phyloP scores from a whole-genome alignment of 2,888 invertebrate genomes.

The Cataglyphis albicans region DNA sequence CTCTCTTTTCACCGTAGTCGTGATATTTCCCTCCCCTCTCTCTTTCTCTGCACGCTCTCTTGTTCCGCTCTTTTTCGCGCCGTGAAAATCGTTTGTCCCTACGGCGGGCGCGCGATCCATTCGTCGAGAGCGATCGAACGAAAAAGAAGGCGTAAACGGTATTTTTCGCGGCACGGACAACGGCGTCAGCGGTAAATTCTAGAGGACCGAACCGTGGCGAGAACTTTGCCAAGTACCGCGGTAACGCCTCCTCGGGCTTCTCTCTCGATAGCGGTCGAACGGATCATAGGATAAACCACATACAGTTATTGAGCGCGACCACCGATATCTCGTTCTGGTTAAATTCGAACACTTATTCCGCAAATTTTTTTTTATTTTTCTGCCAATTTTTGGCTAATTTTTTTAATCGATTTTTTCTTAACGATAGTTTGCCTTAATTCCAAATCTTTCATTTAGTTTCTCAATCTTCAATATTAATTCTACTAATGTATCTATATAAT shows the following conservation, averaged over 20 bases:
- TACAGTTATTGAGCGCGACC: constrained; percentile 22
- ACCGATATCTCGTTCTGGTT: not conserved
- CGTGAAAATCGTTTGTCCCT: constrained; percentile 54
- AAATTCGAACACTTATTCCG: not conserved
- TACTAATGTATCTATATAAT: not conserved
- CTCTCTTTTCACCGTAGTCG: constrained; percentile 14
- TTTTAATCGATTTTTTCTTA: not conserved
- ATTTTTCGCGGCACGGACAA: constrained; percentile 36
- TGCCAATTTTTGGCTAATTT: not conserved
- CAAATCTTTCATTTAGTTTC: not conserved
- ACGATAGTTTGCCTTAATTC: not conserved
- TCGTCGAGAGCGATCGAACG: constrained; percentile 62
- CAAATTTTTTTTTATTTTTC: constrained; percentile 21
- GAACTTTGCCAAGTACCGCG: constrained; percentile 51
- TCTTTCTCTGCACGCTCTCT: constrained; percentile 30
- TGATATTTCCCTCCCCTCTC: constrained; percentile 11
- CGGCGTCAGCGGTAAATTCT: constrained; percentile 66
- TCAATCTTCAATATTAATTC: not conserved
- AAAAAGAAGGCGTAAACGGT: constrained; percentile 55
- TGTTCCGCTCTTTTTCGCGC: constrained; percentile 53
- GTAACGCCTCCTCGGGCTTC: constrained; percentile 48
- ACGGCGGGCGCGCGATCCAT: constrained; percentile 48
- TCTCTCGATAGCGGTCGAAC: constrained; percentile 16
- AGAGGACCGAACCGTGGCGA: constrained; percentile 49
- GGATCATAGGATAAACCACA: constrained; percentile 45